Base-by-base conservation (phyloP, 2,797 vertebrate genomes). In the Geotrypetes seraphini region DNA sequence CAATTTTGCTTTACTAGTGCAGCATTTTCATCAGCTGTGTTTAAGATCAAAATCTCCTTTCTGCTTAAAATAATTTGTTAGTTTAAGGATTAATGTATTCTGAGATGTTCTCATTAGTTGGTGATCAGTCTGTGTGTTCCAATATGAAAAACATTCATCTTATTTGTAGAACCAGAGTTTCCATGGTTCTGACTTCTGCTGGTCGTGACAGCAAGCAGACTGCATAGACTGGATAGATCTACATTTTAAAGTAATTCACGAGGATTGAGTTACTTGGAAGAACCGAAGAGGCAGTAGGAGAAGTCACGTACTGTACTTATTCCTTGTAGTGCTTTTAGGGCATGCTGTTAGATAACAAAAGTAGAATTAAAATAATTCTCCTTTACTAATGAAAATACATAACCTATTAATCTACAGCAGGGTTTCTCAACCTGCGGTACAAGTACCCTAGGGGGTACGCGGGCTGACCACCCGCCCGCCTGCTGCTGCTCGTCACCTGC, bases 381-480 rank as follows among this genome's bases (percentile, higher is more conserved):
- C 35, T 48, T 49, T 31, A 61, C 47, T 60, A 47, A 52, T 52
- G 53, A 49, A 34, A 47, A 40, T 28, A 2, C 47, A 72, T 16
- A 39, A 59, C 54, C 57, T 60, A 69, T 69, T 76, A 72, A 66
- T 62, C 46, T 54, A 40, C 37, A 34, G 45, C n/a, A n/a, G n/a
- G n/a, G n/a, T n/a, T n/a, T n/a, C n/a, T n/a, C n/a, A n/a, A n/a
- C n/a, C n/a, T n/a, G n/a, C n/a, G n/a, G n/a, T n/a, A n/a, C n/a
- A n/a, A n/a, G n/a, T n/a, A n/a, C n/a, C n/a, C n/a, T n/a, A n/a
- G n/a, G n/a, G n/a, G n/a, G n/a, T n/a, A n/a, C n/a, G n/a, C n/a
- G n/a, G n/a, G n/a, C n/a, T n/a, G n/a, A n/a, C n/a, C n/a, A n/a
- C n/a, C n/a, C n/a, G n/a, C n/a, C n/a, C n/a, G n/a, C n/a, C n/a